These are phyloP conservation scores for Paraescarpia echinospica DNA, from an alignment of 1,140 invertebrate genomes.

Conservation along the genomic window DNA sequence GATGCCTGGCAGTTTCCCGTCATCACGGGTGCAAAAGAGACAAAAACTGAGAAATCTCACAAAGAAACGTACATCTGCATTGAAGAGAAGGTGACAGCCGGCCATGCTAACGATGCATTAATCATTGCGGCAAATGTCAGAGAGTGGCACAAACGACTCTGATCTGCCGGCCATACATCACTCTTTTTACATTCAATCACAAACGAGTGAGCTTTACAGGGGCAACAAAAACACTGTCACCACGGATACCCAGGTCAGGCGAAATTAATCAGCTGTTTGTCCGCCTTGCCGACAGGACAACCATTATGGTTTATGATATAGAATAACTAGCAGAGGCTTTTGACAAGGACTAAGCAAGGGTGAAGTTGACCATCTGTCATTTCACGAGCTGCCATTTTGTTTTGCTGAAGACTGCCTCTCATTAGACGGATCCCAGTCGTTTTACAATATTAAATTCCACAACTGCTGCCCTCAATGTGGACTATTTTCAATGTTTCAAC, in stretches of 20 bases:
- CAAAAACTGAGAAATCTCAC: not conserved
- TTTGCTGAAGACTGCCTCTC: not conserved
- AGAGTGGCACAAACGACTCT: not conserved
- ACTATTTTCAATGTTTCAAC: not conserved
- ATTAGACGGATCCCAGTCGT: not conserved
- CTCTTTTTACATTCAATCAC: not conserved
- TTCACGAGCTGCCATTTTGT: not conserved
- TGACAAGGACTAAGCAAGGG: not conserved
- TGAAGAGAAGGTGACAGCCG: not conserved
- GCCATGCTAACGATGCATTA: not conserved
- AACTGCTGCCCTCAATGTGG: not conserved
- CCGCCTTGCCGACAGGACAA: not conserved
- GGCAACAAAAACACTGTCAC: not conserved
- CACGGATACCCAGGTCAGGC: not conserved
- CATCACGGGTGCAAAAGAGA: not conserved
- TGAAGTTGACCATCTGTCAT: not conserved
- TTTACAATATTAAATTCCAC: not conserved
- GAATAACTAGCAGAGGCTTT: not conserved
- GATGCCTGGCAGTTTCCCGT: too few species aligned
- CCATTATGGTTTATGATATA: not conserved
- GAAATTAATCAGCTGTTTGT: not conserved
- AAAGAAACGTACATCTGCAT: not conserved
- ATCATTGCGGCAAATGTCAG: not conserved
- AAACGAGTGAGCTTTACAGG: not conserved
- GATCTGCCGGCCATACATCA: not conserved